phyloP scores from a whole-genome alignment of 2,888 invertebrate genomes.

The Parnassius glacialis region DNA sequence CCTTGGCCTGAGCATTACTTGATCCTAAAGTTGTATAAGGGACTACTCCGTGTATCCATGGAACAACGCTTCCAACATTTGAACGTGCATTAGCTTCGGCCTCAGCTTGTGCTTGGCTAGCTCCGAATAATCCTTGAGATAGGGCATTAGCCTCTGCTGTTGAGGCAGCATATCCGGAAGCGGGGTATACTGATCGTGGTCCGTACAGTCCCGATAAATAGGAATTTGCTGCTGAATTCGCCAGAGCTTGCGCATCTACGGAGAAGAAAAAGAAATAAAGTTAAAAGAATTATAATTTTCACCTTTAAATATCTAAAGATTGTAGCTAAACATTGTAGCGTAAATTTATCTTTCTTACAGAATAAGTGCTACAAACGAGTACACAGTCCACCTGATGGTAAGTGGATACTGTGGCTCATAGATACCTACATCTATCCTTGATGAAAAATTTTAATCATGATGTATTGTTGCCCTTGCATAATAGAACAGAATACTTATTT shows the following conservation, averaged over 20 bases:
- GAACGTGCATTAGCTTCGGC: slow-evolving; percentile 19
- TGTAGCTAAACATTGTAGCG: no score
- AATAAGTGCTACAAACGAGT: no score
- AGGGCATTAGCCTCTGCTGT: slow-evolving; percentile 3
- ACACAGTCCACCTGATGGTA: no score
- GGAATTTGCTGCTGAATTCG: not conserved
- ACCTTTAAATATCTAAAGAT: no score
- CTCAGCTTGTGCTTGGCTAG: not conserved
- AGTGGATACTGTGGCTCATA: no score
- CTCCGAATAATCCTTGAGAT: slow-evolving; percentile 3
- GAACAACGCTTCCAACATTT: slow-evolving; percentile 2
- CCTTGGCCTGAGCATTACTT: not conserved
- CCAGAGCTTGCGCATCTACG: slow-evolving; percentile 16
- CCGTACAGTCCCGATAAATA: not conserved
- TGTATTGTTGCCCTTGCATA: no score
- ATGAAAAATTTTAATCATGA: no score
- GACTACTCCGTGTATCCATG: not conserved
- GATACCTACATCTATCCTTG: no score
- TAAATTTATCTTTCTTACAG: no score
- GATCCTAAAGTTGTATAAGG: not conserved
- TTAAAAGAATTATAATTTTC: no score
- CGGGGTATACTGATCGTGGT: not conserved
- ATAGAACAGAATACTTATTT: no score
- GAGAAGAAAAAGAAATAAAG: not conserved
- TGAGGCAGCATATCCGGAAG: not conserved